phyloP scores from a whole-genome alignment of 2,797 vertebrate genomes.

The Pyrocephalus nanus region DNA sequence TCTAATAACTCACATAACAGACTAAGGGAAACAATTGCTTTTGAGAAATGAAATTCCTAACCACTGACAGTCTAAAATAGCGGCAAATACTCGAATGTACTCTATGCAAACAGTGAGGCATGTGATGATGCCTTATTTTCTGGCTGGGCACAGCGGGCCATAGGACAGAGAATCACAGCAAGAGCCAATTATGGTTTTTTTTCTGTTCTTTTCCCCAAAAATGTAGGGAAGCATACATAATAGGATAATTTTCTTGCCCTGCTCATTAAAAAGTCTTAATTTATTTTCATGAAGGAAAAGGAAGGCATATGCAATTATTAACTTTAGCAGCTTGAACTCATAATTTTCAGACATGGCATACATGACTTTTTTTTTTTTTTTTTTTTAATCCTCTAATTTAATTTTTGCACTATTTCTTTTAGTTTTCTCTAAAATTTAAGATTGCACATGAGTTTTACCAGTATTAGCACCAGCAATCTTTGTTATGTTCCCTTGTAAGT shows the following conservation, averaged over 20 bases:
- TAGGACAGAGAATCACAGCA: background rate
- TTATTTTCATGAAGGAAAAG: background rate
- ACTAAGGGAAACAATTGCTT: background rate
- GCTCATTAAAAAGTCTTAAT: background rate
- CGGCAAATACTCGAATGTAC: background rate
- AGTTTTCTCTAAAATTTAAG: background rate
- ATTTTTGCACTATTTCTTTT: background rate
- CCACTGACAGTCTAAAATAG: background rate
- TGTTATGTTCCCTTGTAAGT: background rate
- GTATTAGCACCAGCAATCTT: background rate
- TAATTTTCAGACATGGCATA: background rate
- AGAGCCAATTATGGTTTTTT: accelerated
- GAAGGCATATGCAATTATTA: background rate
- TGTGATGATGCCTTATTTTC: background rate
- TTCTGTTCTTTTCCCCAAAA: background rate
- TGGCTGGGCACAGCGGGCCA: background rate
- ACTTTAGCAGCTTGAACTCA: background rate
- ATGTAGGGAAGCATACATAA: background rate
- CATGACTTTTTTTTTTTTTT: too few relatives aligned
- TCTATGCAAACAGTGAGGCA: background rate
- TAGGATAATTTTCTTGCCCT: background rate
- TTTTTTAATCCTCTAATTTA: background rate
- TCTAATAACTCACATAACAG: background rate
- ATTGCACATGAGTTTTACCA: background rate
- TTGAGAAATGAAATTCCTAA: conserved; percentile 18